Evolutionary conservation across 2,888 invertebrate genomes (phyloP).

Genomic region (Sminthurides aquaticus): DNA sequence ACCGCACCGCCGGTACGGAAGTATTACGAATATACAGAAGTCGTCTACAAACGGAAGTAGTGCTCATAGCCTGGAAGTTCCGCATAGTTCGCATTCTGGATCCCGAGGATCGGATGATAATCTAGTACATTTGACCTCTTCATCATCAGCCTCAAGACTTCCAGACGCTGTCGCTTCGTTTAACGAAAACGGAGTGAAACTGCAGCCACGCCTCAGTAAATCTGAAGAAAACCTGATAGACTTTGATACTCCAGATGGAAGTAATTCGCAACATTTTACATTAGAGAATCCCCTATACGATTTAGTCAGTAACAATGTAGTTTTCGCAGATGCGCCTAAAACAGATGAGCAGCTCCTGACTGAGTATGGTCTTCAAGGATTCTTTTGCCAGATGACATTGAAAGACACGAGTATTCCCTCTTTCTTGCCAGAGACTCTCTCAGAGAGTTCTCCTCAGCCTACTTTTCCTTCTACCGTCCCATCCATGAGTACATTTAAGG

Average conservation of each 20-base stretch:
- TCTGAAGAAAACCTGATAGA: constrained; percentile 43
- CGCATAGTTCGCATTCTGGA: constrained; percentile 22
- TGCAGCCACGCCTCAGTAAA: constrained; percentile 39
- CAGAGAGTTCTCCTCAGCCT: neutral
- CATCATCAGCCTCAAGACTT: constrained; percentile 39
- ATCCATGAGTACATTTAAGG: neutral
- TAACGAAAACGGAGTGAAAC: constrained; percentile 19
- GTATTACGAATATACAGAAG: constrained; percentile 7
- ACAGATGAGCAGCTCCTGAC: constrained; percentile 40
- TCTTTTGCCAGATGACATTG: constrained; percentile 26
- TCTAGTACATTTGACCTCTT: constrained; percentile 35
- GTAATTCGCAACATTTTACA: constrained; percentile 25
- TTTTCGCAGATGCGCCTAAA: constrained; percentile 40
- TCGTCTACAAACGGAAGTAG: constrained; percentile 15
- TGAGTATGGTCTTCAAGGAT: constrained; percentile 42
- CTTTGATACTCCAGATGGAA: constrained; percentile 40
- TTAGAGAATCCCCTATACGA: constrained; percentile 43
- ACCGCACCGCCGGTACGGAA: constrained; percentile 29
- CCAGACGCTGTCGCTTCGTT: constrained; percentile 17
- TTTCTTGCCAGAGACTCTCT: neutral
- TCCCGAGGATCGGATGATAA: constrained; percentile 36
- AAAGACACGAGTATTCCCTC: constrained; percentile 11
- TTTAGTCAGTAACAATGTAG: constrained; percentile 35
- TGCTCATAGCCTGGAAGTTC: constrained; percentile 13
- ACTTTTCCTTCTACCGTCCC: neutral